Base-by-base conservation (phyloP, 2,888 invertebrate species). In the Scelioninae gen. 2 region DNA sequence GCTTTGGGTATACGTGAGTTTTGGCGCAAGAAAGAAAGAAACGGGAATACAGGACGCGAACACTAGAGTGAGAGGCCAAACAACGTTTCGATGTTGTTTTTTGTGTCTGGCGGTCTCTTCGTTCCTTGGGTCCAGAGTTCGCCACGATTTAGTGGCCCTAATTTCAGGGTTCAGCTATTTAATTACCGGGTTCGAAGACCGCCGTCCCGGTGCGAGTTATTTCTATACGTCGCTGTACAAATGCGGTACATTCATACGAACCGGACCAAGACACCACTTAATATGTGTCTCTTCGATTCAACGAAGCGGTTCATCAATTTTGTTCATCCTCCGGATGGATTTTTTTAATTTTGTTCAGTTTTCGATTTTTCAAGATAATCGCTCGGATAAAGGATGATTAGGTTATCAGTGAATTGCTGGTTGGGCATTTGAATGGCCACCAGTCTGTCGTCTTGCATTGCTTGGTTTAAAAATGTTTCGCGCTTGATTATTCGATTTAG, bases 131-230 rank as follows among this genome's bases (percentile, higher is more conserved):
- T 87, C 88, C 84, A 87, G 88, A 89, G 89, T 87, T 88, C 88
- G 90, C 89, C 90, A 90, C 91, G 90, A 92, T 92, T 92, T 92
- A 92, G 92, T 91, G 92, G 89, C 92, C 92, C 91, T 92, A 92
- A 92, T 92, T 92, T 92, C 91, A 92, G 92, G 92, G 92, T 92
- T 90, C 90, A 89, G 89, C 90, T 89, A 91, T 91, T 92, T 92
- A 92, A 92, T 92, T 92, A 92, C 91, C 91, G 91, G 89, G 88
- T 87, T 89, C 87, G 88, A 81, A 85, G 83, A 86, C 85, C 84
- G 79, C 83, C 84, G 80, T 83, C 76, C 73, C 78, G 67, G 61
- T 73, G 71, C 69, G 67, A 77, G 74, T 77, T 70, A 72, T 75
- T 75, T 71, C 69, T 74, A 76, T 77, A 77, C 78, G 76, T 78